phyloP scores from a whole-genome alignment of 1,140 invertebrate species.

The Dreissena rostriformis region DNA sequence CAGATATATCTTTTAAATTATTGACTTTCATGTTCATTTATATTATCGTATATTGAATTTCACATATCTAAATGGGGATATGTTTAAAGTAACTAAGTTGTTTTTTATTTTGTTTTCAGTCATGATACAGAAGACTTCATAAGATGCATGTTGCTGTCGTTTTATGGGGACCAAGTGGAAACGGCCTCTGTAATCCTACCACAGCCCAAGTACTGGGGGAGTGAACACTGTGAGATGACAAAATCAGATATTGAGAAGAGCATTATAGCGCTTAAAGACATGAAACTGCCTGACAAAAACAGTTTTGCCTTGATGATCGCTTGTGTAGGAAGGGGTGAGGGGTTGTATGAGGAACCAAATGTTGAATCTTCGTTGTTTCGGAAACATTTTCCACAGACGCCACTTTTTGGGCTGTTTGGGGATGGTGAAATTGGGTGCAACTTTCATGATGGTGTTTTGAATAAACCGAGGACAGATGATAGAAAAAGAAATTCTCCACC shows the following conservation, averaged over 20 bases:
- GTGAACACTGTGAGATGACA: background rate
- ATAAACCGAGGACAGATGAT: constrained; percentile 1
- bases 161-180: background rate
- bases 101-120: background rate
- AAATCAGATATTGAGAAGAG: constrained; percentile 64
- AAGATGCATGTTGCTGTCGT: background rate
- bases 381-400: constrained; percentile 84
- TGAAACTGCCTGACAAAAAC: constrained; percentile 74
- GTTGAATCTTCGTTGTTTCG: constrained; percentile 84
- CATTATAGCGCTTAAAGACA: constrained; percentile 76
- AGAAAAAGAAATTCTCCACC: constrained; percentile 52
- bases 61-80: background rate
- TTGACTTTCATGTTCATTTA: background rate
- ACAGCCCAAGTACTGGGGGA: background rate
- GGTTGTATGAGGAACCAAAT: constrained; percentile 79
- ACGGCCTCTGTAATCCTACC: background rate
- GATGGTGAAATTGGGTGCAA: constrained; percentile 84
- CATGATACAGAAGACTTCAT: background rate
- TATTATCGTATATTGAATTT: background rate
- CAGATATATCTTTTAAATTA: background rate
- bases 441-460: constrained; percentile 11
- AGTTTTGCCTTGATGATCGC: constrained; percentile 85
- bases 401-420: constrained; percentile 85
- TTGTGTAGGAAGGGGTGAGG: constrained; percentile 83
- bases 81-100: background rate